phyloP scores from a whole-genome alignment of 2,113 vertebrate genomes.

The Caloenas nicobarica region DNA sequence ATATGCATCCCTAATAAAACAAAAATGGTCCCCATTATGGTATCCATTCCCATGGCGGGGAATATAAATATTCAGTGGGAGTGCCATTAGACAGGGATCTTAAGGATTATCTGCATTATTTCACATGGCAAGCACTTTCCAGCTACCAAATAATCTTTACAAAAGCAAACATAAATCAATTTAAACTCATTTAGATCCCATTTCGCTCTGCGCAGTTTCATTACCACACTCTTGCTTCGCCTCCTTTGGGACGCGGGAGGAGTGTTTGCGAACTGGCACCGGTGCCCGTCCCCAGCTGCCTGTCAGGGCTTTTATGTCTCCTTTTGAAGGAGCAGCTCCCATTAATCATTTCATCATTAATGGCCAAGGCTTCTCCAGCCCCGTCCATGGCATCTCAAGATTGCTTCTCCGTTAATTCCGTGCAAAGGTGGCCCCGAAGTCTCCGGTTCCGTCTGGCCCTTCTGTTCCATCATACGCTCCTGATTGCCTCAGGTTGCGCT shows the following conservation, averaged over 20 bases:
- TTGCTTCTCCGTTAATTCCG: conserved; percentile 36
- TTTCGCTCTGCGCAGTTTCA: conserved; percentile 79
- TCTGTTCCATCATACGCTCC: neutral
- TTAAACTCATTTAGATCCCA: conserved; percentile 83
- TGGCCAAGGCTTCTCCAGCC: conserved; percentile 36
- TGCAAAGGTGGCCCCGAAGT: conserved; percentile 43
- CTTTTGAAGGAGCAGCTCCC: conserved; percentile 61
- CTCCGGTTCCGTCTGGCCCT: conserved; percentile 9
- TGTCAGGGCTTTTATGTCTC: conserved; percentile 65
- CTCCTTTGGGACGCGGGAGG: conserved; percentile 69
- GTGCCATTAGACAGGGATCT: conserved; percentile 81
- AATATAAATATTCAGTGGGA: conserved; percentile 82
- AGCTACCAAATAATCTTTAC: conserved; percentile 79
- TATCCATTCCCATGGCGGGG: conserved; percentile 76
- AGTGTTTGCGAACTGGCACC: conserved; percentile 69
- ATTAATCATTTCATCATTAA: conserved; percentile 76
- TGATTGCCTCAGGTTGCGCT: conserved; percentile 10
- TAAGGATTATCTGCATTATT: conserved; percentile 79
- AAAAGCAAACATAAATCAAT: conserved; percentile 82
- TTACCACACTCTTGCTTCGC: conserved; percentile 78
- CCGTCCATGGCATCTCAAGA: neutral
- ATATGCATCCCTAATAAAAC: conserved; percentile 87
- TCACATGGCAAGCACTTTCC: conserved; percentile 79
- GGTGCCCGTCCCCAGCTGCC: conserved; percentile 73
- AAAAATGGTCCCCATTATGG: conserved; percentile 83